Base-by-base conservation (phyloP, 2,888 invertebrate genomes). In the Mythimna impura region DNA sequence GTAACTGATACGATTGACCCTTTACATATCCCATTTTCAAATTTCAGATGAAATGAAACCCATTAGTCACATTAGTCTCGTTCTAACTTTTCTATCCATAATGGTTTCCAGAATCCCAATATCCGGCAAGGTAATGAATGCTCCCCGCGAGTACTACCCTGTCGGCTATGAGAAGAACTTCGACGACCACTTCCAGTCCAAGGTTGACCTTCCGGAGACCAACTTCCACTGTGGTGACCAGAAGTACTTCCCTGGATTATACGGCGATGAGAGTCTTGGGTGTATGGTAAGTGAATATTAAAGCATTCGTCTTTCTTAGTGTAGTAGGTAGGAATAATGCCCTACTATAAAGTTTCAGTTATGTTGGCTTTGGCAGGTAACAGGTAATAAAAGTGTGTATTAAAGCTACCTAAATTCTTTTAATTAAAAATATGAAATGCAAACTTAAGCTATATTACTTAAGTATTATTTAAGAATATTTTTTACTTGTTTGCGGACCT, bases 91-190 rank as follows among this genome's bases (percentile, higher is more conserved):
- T 9, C 7, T 34, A 36, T 60, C 8, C 14, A 25, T 60, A 40
- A 68, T n/a, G 17, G 17, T 34, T 86, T 86, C 22, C 91, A 96
- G 96, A 89, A 89, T 90, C 71, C 95, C 94, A 73, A 92, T 94
- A 66, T 76, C 91, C 7, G 94, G 94, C 62, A 96, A 98, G 95
- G 98, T 98, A 7, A 98, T 98, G 98, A 98, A 98, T 90, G 98
- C 98, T 0, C 98, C 98, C 0, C 97, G 97, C 62, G 98, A 98
- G 88, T 98, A 98, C 91, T 98, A 98, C 91, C 98, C 98, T 0
- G 98, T 98, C 3, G 98, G 98, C 0, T 98, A 98, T 88, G 98
- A 98, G 88, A 98, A 98, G 93, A 98, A 98, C 91, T 98, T 98
- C 88, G 98, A 98, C 88, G 98, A 98, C 87, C 98, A 98, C 88